phyloP scores from a whole-genome alignment of 2,113 vertebrate genomes.

The Neotoma lepida region DNA sequence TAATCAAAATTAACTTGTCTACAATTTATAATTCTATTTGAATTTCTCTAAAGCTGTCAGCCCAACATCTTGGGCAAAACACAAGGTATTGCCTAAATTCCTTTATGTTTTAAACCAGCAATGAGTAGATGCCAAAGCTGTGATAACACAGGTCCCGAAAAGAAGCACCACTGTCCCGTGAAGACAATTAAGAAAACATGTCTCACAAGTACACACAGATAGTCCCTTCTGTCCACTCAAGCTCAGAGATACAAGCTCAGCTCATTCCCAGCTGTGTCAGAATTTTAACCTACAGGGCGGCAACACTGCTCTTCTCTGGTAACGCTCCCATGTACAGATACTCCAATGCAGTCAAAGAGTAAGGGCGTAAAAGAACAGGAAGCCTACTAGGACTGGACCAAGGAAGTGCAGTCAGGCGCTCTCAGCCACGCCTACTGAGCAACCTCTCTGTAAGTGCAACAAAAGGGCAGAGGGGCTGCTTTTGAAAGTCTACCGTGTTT shows the following conservation, averaged over 20 bases:
- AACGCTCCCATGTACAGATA: neutral
- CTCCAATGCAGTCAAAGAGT: neutral
- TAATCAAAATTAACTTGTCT: slow-evolving; percentile 17
- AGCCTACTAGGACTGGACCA: neutral
- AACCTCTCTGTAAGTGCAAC: neutral
- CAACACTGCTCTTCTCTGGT: neutral
- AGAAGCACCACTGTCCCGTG: neutral
- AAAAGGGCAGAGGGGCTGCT: neutral
- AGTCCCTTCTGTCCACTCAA: neutral
- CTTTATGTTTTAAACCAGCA: slow-evolving; percentile 12
- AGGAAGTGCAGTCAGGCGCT: neutral
- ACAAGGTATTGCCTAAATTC: neutral
- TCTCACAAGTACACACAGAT: neutral
- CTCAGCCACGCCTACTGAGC: neutral
- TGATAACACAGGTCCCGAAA: neutral
- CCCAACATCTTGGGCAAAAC: neutral
- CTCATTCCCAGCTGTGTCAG: neutral
- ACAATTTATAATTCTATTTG: slow-evolving; percentile 33
- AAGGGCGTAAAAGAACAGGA: neutral
- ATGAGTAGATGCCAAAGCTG: neutral
- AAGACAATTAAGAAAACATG: neutral
- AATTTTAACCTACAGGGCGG: neutral
- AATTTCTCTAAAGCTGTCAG: slow-evolving; percentile 14
- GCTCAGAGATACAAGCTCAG: slow-evolving; percentile 11
- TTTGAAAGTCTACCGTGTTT: neutral